phyloP scores from a whole-genome alignment of 2,888 invertebrate species.

The Harmothoe impar region DNA sequence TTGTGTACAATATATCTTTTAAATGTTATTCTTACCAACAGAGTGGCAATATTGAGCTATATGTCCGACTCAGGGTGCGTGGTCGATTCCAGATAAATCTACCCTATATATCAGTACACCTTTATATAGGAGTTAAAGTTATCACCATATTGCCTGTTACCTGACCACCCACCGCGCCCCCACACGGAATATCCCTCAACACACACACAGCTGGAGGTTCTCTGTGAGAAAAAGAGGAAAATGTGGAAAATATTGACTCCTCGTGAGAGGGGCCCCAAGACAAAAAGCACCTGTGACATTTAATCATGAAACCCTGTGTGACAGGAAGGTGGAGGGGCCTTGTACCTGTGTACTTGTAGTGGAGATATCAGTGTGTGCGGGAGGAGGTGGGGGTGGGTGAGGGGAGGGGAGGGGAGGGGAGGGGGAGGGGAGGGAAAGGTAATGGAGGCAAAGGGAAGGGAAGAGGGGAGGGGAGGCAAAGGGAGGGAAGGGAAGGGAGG shows the following conservation, averaged over 20 bases:
- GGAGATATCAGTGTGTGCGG: not conserved
- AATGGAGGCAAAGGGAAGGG: not conserved
- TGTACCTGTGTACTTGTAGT: not conserved
- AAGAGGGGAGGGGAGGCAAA: not conserved
- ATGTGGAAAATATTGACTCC: slow-evolving; percentile 10
- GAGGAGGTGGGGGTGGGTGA: not conserved
- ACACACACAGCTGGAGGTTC: not conserved
- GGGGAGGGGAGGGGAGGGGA: not conserved
- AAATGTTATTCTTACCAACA: too few relatives aligned
- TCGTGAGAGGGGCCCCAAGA: not conserved
- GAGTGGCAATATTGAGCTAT: too few relatives aligned
- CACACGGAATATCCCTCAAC: not conserved
- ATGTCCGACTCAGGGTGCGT: too few relatives aligned
- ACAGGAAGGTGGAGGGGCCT: not conserved
- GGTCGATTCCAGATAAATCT: too few relatives aligned
- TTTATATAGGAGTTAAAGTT: too few relatives aligned
- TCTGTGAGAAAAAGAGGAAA: not conserved
- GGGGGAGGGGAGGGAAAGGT: not conserved
- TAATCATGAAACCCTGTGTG: not conserved
- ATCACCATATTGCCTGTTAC: not conserved
- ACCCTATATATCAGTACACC: too few relatives aligned
- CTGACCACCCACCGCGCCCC: not conserved
- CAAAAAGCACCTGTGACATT: slow-evolving; percentile 34
- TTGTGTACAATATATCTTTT: too few relatives aligned
- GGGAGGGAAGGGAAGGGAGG: not conserved